Evolutionary conservation across 2,797 vertebrate species (phyloP).

Genomic region (Scolopax bukidnonensis): DNA sequence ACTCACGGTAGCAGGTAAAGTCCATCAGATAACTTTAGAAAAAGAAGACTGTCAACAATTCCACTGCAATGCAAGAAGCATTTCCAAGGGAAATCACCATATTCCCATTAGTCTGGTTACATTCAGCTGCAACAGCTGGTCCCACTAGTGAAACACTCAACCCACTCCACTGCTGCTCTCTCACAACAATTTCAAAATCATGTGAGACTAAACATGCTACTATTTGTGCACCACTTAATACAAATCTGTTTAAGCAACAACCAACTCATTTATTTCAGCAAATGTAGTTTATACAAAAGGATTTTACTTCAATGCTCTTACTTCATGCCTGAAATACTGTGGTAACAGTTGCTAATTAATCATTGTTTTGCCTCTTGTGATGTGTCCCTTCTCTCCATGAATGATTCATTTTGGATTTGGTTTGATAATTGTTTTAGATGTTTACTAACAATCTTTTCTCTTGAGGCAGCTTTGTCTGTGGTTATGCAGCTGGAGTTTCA

Average conservation of each 20-base stretch:
- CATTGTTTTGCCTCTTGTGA: slow-evolving; percentile 56
- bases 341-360: slow-evolving; percentile 65
- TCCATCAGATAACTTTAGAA: neutral
- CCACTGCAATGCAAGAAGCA: neutral
- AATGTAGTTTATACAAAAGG: slow-evolving; percentile 23
- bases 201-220: neutral
- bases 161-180: slow-evolving; percentile 5
- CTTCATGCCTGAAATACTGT: slow-evolving; percentile 42
- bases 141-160: neutral
- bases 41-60: neutral
- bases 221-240: slow-evolving; percentile 22
- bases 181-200: slow-evolving; percentile 24
- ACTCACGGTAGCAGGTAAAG: neutral
- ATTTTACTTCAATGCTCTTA: slow-evolving; percentile 38
- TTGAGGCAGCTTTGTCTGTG: slow-evolving; percentile 31
- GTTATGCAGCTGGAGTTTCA: slow-evolving; percentile 23
- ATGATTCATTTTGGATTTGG: slow-evolving; percentile 49
- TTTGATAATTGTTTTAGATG: slow-evolving; percentile 50
- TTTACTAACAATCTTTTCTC: slow-evolving; percentile 57
- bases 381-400: slow-evolving; percentile 43
- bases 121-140: slow-evolving; percentile 35
- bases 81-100: slow-evolving; percentile 5
- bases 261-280: slow-evolving; percentile 13
- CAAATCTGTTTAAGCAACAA: slow-evolving; percentile 21
- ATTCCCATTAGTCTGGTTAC: neutral